Evolutionary conservation across 2,888 invertebrate species (phyloP).

Genomic region (Acanthoscelides obtectus): DNA sequence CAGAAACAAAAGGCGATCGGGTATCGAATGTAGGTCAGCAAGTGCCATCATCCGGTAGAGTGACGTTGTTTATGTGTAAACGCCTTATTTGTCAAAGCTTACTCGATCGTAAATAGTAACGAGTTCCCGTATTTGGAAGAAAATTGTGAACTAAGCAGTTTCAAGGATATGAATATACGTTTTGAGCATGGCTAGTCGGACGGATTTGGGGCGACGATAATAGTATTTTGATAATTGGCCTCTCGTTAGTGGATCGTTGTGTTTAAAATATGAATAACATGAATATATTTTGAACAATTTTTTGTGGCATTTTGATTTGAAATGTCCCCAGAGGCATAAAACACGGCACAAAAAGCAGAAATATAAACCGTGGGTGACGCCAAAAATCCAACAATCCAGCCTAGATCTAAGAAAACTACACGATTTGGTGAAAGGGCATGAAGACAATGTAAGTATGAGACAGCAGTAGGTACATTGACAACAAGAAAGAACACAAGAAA

Average conservation of each 20-base stretch:
- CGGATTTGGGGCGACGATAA: neutral
- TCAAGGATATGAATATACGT: neutral
- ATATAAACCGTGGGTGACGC: too few species aligned
- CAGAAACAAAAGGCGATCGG: neutral
- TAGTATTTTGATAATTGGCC: neutral
- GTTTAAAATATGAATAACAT: too few species aligned
- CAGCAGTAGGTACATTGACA: too few species aligned
- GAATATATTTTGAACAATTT: too few species aligned
- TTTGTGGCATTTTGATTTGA: too few species aligned
- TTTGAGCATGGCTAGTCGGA: neutral
- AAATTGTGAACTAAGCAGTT: neutral
- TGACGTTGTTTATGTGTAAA: neutral
- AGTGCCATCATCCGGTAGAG: neutral
- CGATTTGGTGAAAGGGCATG: too few species aligned
- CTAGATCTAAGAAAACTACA: too few species aligned
- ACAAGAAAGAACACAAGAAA: too few species aligned
- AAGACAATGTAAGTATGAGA: too few species aligned
- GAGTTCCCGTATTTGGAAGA: neutral
- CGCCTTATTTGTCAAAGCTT: neutral
- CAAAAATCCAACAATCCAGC: too few species aligned
- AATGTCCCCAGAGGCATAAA: too few species aligned
- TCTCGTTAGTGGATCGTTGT: neutral
- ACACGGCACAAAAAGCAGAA: too few species aligned
- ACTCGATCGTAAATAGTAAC: neutral
- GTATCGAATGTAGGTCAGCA: neutral